Evolutionary conservation across 2,888 invertebrate genomes (phyloP), one percentile per base, ranked within the genome.

Genomic region (Abrostola triplasia): DNA sequence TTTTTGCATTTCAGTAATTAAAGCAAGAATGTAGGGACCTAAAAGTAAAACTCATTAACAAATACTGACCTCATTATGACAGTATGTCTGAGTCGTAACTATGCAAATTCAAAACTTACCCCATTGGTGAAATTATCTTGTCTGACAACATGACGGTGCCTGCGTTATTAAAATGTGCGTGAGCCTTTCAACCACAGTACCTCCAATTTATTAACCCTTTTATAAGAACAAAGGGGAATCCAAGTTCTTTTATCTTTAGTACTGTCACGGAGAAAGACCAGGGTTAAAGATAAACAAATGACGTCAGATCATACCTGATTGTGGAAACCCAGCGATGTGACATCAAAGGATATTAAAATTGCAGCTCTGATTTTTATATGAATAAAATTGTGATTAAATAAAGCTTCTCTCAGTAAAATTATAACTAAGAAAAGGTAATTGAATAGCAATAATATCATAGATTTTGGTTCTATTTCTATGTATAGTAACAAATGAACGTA

Each of bases 241-340:
- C 67, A 70, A 67, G 65, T 70, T 71, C 68, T 75, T 70, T 72
- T 71, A 70, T 75, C 75, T 73, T 70, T 51, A 63, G 51, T 64
- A 56, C 61, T 64, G 77, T 66, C 73, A 75, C 62, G 38, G 64
- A 63, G 67, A 65, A 70, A 59, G 74, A 57, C 53, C 62, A 67
- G 64, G 56, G 63, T 70, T 77, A 70, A 77, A 77, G 70, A 76
- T 76, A 76, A 76, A 76, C 67, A 77, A 76, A 73, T 70, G 74
- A 73, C 53, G 64, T 67, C 48, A 70, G 77, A 77, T 65, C 61
- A n/a, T 52, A 57, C 58, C 58, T 61, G 77, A 77, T 73, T 67
- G 36, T 57, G 52, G 37, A 58, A 56, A 9, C 53, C 48, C 58
- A 62, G 55, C 37, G 62, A 51, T 60, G 40, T 24, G 52, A 40